A percentile compares a stretch with the other conserved stretches of the same genome.
Conservation (phyloP, 2,797 vertebrate species). For the Cuculus canorus region DNA sequence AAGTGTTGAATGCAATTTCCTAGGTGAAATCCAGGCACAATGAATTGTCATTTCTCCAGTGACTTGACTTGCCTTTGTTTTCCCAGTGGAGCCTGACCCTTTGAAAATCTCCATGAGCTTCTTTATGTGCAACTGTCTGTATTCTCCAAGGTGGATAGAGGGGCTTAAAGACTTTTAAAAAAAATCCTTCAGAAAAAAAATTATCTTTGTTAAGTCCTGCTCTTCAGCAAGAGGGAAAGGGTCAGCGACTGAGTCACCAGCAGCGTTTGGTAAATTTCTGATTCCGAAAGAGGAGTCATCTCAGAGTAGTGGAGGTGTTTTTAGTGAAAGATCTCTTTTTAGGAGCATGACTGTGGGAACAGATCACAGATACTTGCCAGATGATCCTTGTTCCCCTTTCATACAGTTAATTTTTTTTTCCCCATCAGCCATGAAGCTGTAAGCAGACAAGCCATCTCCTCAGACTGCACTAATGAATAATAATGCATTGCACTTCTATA, state of each 20-base stretch:
- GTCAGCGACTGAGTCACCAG: not conserved
- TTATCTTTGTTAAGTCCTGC: not conserved
- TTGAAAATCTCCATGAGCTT: not conserved
- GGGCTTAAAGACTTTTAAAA: not conserved
- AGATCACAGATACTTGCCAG: not conserved
- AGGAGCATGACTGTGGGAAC: not conserved
- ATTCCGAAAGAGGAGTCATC: not conserved
- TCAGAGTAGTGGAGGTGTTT: accelerated
- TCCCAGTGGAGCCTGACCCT: not conserved
- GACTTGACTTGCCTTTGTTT: constrained; percentile 11
- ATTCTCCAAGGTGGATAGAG: not conserved
- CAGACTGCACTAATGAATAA: not conserved
- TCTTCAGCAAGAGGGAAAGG: not conserved
- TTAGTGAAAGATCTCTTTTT: not conserved
- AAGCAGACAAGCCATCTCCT: not conserved
- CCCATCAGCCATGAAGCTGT: not conserved
- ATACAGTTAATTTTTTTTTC: not conserved
- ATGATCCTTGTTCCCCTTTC: not conserved
- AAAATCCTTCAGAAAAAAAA: not conserved
- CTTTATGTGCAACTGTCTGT: not conserved
- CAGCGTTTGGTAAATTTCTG: not conserved
- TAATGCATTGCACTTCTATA: not conserved
- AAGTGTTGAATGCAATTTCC: not conserved
- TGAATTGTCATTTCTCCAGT: not conserved
- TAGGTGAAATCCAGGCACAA: not conserved